phyloP scores from a whole-genome alignment of 2,113 vertebrate genomes.

The Sardina pilchardus region DNA sequence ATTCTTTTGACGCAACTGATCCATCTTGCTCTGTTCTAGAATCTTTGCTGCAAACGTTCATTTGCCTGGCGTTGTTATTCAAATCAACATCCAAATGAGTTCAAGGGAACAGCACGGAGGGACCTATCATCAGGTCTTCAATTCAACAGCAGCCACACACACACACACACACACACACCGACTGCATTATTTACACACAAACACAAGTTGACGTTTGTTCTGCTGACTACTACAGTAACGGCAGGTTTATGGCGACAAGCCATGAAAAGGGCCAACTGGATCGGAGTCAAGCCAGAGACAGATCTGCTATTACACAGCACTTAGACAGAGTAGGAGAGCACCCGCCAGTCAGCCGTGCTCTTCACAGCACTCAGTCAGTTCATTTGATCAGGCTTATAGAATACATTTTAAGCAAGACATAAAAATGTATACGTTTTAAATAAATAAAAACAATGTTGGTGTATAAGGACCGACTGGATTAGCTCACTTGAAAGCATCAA shows the following conservation, averaged over 20 bases:
- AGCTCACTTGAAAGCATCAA: neutral
- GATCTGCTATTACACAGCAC: neutral
- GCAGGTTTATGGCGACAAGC: neutral
- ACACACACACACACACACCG: neutral
- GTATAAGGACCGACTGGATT: neutral
- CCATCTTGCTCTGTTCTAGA: too few relatives aligned
- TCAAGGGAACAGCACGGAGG: neutral
- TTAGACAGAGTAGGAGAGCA: neutral
- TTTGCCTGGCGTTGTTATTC: slow-evolving; percentile 8
- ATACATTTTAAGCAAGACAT: too few relatives aligned
- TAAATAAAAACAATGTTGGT: neutral
- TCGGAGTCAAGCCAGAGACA: neutral
- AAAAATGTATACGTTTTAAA: too few relatives aligned
- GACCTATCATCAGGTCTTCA: neutral
- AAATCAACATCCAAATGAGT: neutral
- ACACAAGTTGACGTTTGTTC: neutral
- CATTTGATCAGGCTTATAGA: neutral
- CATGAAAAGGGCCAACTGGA: neutral
- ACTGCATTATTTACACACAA: neutral
- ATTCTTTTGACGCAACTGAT: too few relatives aligned
- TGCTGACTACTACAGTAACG: neutral
- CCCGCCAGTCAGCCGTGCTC: neutral
- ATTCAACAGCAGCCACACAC: neutral
- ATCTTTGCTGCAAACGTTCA: neutral
- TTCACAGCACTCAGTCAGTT: neutral